Percentiles rank a stretch among this genome's conserved stretches.
Evolutionary conservation across 1,140 invertebrate genomes (phyloP).

Genomic region (Manduca sexta): DNA sequence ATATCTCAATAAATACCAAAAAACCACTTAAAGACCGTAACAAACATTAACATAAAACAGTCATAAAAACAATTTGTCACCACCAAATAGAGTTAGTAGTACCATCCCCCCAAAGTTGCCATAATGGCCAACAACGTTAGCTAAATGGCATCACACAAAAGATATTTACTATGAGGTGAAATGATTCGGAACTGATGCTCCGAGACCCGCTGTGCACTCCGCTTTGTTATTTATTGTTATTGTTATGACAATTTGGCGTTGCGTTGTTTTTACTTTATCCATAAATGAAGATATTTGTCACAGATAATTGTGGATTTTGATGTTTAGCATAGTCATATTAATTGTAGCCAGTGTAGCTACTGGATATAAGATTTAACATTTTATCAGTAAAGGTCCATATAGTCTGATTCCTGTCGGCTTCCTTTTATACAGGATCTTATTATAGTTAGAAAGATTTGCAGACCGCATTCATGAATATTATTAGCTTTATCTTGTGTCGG

Average conservation of each 20-base stretch:
- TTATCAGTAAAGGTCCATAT: no score
- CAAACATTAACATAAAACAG: constrained; percentile 23
- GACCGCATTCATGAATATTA: no score
- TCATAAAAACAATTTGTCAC: constrained; percentile 26
- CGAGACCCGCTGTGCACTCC: neutral
- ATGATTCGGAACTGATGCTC: neutral
- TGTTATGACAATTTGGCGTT: neutral
- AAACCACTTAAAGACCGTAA: neutral
- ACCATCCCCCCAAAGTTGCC: neutral
- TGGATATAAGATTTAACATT: no score
- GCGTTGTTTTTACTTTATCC: no score
- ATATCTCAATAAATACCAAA: neutral
- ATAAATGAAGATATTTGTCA: no score
- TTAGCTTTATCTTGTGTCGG: no score
- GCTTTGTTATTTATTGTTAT: neutral
- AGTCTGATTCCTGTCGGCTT: no score
- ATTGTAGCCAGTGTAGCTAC: no score
- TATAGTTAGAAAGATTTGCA: no score
- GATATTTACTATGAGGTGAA: neutral
- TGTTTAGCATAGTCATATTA: no score
- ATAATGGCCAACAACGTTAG: neutral
- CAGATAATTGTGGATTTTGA: no score
- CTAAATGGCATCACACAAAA: neutral
- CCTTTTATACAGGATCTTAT: no score
- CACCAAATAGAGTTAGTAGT: constrained; percentile 5